Evolutionary conservation across 35 echinoderm and acorn worm species (phyloP).

Genomic region (Strongylocentrotus purpuratus): DNA sequence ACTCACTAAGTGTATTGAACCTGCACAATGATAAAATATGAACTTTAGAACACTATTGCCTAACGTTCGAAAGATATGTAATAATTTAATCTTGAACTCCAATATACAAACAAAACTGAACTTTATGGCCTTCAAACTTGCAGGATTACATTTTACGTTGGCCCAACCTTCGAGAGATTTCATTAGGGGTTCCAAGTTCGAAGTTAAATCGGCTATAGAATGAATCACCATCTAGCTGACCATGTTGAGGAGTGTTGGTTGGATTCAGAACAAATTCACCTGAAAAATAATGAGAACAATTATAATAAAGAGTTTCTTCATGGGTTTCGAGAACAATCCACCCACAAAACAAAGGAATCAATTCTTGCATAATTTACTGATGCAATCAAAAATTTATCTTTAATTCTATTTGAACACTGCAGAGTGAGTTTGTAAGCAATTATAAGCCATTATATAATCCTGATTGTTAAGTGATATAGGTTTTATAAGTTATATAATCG

Average conservation of each 20-base stretch:
- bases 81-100: not conserved
- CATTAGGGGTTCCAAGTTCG: slow-evolving; percentile 78
- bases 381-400: too few relatives aligned
- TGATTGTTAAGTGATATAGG: too few relatives aligned
- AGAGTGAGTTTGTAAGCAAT: too few relatives aligned
- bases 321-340: not conserved
- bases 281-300: slow-evolving; percentile 45
- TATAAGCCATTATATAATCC: too few relatives aligned
- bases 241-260: not conserved
- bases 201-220: slow-evolving; percentile 74
- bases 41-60: not conserved
- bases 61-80: not conserved
- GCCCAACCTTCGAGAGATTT: slow-evolving; percentile 58
- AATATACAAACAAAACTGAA: not conserved
- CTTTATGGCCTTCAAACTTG: not conserved
- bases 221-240: not conserved
- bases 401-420: too few relatives aligned
- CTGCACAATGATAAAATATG: not conserved
- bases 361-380: too few relatives aligned
- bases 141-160: slow-evolving; percentile 47
- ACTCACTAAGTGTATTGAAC: too few relatives aligned
- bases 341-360: too few relatives aligned
- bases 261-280: slow-evolving; percentile 86
- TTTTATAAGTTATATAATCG: too few relatives aligned
- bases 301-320: too few relatives aligned